Conservation (phyloP, 1,140 invertebrate species). For the Lasaia peninsularis region DNA sequence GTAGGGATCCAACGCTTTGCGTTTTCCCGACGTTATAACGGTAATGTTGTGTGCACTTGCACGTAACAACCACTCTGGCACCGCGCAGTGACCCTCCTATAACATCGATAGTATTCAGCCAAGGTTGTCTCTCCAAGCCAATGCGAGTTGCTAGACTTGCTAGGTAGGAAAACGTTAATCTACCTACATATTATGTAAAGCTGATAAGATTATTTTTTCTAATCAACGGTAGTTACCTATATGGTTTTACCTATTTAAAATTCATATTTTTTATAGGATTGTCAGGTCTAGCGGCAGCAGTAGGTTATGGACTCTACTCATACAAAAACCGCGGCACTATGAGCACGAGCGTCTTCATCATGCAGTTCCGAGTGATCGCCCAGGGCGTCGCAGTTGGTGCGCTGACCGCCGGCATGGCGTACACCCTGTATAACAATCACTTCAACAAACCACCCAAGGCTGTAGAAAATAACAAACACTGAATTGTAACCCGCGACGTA, state of each 20-base stretch:
- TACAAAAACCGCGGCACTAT: slow-evolving; percentile 85
- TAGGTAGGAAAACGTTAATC: too few relatives aligned
- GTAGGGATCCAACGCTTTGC: too few relatives aligned
- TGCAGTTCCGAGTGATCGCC: slow-evolving; percentile 90
- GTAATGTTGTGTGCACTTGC: too few relatives aligned
- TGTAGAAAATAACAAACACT: slow-evolving; percentile 35
- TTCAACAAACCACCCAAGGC: slow-evolving; percentile 38
- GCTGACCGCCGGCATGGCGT: slow-evolving; percentile 83
- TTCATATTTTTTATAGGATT: slow-evolving; percentile 80
- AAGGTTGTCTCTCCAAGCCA: too few relatives aligned
- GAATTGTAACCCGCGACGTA: slow-evolving; percentile 10
- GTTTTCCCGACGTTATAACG: too few relatives aligned
- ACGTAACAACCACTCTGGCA: too few relatives aligned
- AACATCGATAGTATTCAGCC: too few relatives aligned
- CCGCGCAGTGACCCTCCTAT: too few relatives aligned
- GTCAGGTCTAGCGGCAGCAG: slow-evolving; percentile 79
- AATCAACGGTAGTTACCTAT: not conserved
- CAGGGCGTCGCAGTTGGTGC: slow-evolving; percentile 87
- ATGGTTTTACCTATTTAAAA: not conserved
- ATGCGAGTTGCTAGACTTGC: too few relatives aligned
- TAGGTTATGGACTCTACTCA: slow-evolving; percentile 83
- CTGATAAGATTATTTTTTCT: too few relatives aligned
- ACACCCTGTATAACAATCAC: slow-evolving; percentile 75
- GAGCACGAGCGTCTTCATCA: slow-evolving; percentile 88
- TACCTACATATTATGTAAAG: too few relatives aligned